Evolutionary conservation across 2,113 vertebrate genomes (phyloP).

Genomic region (Indicator indicator): DNA sequence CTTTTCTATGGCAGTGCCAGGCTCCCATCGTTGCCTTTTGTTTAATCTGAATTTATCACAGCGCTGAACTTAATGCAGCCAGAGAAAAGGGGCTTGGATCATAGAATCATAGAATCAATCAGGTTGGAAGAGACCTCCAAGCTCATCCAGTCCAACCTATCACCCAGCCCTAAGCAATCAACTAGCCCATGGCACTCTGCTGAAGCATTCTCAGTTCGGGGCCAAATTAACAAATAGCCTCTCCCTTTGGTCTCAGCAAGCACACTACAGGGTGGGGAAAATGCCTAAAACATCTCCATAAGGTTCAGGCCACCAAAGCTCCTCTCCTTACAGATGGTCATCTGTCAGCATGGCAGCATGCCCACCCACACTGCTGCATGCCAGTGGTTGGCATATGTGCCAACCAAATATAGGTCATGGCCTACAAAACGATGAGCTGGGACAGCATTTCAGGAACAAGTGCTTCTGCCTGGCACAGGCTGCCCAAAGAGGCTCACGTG

Average conservation of each 20-base stretch:
- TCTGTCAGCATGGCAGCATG: neutral
- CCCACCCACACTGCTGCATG: neutral
- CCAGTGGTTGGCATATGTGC: neutral
- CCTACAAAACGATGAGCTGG: conserved; percentile 10
- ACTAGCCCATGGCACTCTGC: neutral
- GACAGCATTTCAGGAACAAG: neutral
- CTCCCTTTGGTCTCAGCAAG: neutral
- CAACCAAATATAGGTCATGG: conserved; percentile 6
- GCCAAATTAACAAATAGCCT: neutral
- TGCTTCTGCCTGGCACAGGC: neutral
- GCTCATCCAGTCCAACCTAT: too few relatives aligned
- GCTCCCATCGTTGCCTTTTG: neutral
- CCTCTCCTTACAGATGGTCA: neutral
- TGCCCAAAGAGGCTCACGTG: neutral
- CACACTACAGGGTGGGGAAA: neutral
- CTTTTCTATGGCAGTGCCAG: neutral
- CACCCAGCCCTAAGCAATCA: too few relatives aligned
- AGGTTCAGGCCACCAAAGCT: neutral
- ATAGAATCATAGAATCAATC: too few relatives aligned
- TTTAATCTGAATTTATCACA: neutral
- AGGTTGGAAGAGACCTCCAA: too few relatives aligned
- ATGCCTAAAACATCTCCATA: neutral
- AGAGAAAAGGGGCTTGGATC: neutral
- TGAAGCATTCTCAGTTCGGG: neutral
- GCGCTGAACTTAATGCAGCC: neutral